Evolutionary conservation across 2,888 invertebrate species (phyloP).

Genomic region (Mermis nigrescens): DNA sequence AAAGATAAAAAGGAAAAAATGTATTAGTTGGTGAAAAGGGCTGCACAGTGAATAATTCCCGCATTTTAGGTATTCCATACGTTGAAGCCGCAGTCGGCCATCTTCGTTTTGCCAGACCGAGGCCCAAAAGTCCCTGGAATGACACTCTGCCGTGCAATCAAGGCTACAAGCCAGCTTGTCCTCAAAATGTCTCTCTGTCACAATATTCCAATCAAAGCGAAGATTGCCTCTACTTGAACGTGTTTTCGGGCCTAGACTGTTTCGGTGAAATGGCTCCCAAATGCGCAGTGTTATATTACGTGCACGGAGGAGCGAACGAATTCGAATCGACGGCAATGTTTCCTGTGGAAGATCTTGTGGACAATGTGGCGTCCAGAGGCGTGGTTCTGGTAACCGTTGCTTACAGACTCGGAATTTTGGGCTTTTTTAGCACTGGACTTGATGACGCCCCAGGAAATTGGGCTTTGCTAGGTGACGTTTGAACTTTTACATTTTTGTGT

Average conservation of each 20-base stretch:
- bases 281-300: conserved; percentile 11
- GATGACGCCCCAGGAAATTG: conserved; percentile 7
- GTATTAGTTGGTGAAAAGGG: too few relatives aligned
- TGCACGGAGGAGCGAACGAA: conserved; percentile 11
- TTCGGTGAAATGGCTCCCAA: background rate
- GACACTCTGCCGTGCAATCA: conserved; percentile 1
- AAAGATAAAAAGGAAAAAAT: too few relatives aligned
- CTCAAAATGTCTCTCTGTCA: background rate
- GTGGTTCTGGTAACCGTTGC: conserved; percentile 8
- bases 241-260: background rate
- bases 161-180: background rate
- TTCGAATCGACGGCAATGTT: conserved; percentile 13
- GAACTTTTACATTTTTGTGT: too few relatives aligned
- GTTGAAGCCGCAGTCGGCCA: conserved; percentile 2
- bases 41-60: too few relatives aligned
- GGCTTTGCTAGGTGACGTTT: conserved; percentile 9
- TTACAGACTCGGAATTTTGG: conserved; percentile 12
- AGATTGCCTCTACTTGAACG: conserved; percentile 10
- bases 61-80: conserved; percentile 5
- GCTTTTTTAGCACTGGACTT: conserved; percentile 10
- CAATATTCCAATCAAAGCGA: background rate
- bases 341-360: conserved; percentile 8
- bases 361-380: conserved; percentile 11
- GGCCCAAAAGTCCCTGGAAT: background rate
- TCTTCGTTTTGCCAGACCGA: conserved; percentile 6